Conservation (phyloP, 2,888 invertebrate species). For the Trichopria drosophilae region DNA sequence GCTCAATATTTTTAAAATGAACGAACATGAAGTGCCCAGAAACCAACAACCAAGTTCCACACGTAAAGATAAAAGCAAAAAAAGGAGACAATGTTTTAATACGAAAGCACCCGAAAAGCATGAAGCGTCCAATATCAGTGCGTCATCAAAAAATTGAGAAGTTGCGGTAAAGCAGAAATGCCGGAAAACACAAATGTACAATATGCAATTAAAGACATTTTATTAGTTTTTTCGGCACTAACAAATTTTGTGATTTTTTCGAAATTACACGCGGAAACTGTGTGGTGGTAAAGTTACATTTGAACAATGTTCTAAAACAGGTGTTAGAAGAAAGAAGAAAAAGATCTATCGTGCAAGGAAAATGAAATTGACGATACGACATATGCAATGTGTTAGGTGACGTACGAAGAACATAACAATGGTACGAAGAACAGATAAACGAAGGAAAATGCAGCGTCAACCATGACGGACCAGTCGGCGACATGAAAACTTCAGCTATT, state of each 20-base stretch:
- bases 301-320: slow-evolving; percentile 23
- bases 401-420: slow-evolving; percentile 39
- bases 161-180: slow-evolving; percentile 31
- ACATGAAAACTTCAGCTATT: too few species aligned
- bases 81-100: too few species aligned
- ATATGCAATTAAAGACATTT: too few species aligned
- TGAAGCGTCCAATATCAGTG: slow-evolving; percentile 33
- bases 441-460: too few species aligned
- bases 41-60: slow-evolving; percentile 24
- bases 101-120: slow-evolving; percentile 26
- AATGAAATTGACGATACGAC: slow-evolving; percentile 35
- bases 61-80: slow-evolving; percentile 26
- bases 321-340: slow-evolving; percentile 33
- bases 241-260: slow-evolving; percentile 31
- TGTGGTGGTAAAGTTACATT: slow-evolving; percentile 26
- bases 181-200: too few species aligned
- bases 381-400: slow-evolving; percentile 39
- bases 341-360: slow-evolving; percentile 34
- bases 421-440: too few species aligned
- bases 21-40: slow-evolving; percentile 29
- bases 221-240: too few species aligned
- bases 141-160: slow-evolving; percentile 34
- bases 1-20: too few species aligned
- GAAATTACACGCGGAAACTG: slow-evolving; percentile 27
- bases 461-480: too few species aligned